Base-by-base conservation (phyloP, 2,797 vertebrate species). In the Ptychobarbus kaznakovi region DNA sequence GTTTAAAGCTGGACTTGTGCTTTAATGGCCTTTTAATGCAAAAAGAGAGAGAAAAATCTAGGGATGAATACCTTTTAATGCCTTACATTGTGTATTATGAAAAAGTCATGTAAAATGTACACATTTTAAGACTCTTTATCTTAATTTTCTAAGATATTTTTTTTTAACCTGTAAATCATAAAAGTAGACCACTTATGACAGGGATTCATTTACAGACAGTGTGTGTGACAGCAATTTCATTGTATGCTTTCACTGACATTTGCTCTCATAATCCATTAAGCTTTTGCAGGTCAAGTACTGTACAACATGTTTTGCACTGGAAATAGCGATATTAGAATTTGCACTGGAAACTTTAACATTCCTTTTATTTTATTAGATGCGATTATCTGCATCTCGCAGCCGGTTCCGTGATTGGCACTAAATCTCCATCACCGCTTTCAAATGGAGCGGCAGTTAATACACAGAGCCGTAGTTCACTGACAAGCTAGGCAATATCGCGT, bases 321-420 rank as follows among this genome's bases (percentile, higher is more conserved):
- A 61, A 58, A 38, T 72, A 5, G 42, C 2, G 2, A 25, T 72
- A 72, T 80, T 66, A 74, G 56, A 72, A 69, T 86, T 90, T 90
- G 84, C 84, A 89, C 87, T 87, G 84, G 56, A 87, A 88, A 87
- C 65, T 40, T 83, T 42, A 73, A 81, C 81, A 90, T 87, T 82
- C 87, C 63, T 86, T 84, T 81, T 40, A 72, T 38, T 78, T 81
- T n/a, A 32, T 32, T 32, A 32, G 32, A 32, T 32, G 32, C 32
- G 32, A 32, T 32, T 32, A 32, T 32, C 32, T 3, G 32, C 32
- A 32, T 32, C 32, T 3, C 32, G 2, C 32, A 32, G 32, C 32
- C 32, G 32, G 32, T 32, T 32, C 32, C 32, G 2, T 32, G 32
- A 32, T 32, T 32, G 32, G 32, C 3, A 3, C 2, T 32, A 32